Base-by-base conservation (phyloP, 2,888 invertebrate genomes). In the Diploptera punctata region DNA sequence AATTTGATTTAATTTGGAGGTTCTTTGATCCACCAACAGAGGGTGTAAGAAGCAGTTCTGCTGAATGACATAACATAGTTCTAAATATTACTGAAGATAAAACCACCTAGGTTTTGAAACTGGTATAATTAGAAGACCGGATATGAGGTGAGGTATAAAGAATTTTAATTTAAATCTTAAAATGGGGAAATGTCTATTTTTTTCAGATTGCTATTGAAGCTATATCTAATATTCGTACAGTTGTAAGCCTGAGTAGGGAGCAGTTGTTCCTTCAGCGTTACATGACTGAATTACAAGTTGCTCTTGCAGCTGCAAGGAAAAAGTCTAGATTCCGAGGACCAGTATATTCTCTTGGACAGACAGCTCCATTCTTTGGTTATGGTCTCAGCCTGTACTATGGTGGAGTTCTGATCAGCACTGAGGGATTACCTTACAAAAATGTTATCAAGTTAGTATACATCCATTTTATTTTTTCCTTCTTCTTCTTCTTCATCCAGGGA, bases 331-430 rank as follows among this genome's bases (percentile, higher is more conserved):
- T 89, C 80, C 86, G 92, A 24, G 93, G 92, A 1, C 75, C 87
- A 13, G 91, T 92, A 16, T 93, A 90, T 81, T 88, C 90, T 0
- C 85, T 92, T 77, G 91, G 92, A 0, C 91, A 91, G 80, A 87
- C 90, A 0, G 87, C 89, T 3, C 91, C 92, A 0, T 90, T 91
- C 75, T 86, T 91, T 13, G 91, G 91, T 0, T 93, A 93, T 79
- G 91, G 91, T 0, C 81, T 90, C 1, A 87, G 90, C 43, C 83
- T 93, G 60, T 91, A 89, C 82, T 93, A 92, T 79, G 93, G 93
- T 0, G 92, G 92, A 0, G 84, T 87, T 62, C 83, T 92, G 26
- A 90, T 92, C 26, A 88, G 91, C 5, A 82, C 87, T 65, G 84
- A 85, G 21, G 86, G 86, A 60, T 80, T 92, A 74, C 84, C 82